Conservation (phyloP, 1,140 invertebrate genomes). For the Pomacea maculata region DNA sequence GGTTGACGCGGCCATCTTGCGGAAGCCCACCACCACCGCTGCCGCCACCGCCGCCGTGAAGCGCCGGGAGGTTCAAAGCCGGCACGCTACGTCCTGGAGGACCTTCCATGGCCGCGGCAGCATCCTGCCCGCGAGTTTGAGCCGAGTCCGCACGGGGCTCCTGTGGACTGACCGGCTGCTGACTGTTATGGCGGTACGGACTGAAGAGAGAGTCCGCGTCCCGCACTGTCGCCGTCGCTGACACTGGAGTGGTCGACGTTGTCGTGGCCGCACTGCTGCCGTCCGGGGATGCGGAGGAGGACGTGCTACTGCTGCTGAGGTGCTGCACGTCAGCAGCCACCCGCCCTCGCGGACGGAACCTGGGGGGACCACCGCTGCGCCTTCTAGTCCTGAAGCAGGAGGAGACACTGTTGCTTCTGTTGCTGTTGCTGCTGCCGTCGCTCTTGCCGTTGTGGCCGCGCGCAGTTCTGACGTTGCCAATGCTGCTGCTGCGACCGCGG, state of each 20-base stretch:
- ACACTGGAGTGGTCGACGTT: neutral
- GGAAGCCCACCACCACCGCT: neutral
- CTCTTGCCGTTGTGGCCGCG: neutral
- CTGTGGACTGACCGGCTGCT: neutral
- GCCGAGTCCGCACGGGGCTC: neutral
- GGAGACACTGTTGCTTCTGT: neutral
- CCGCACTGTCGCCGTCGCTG: slow-evolving; percentile 15
- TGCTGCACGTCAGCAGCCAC: neutral
- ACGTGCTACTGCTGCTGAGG: neutral
- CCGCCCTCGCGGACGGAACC: neutral
- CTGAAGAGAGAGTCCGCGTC: neutral
- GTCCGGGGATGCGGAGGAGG: slow-evolving; percentile 6
- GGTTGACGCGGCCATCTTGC: slow-evolving; percentile 52
- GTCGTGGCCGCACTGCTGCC: slow-evolving; percentile 2
- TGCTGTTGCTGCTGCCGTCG: neutral
- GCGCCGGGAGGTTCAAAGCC: slow-evolving; percentile 22
- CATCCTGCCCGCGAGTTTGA: neutral
- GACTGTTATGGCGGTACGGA: neutral
- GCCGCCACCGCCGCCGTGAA: slow-evolving; percentile 15
- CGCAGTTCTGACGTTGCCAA: neutral
- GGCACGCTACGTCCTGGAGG: slow-evolving; percentile 18
- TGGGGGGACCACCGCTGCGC: neutral
- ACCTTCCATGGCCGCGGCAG: slow-evolving; percentile 24
- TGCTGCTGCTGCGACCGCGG: neutral
- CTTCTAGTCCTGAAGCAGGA: neutral